A percentile compares a stretch with the other conserved stretches of the same genome.
phyloP scores from a whole-genome alignment of 2,888 invertebrate species.

The Synergus laeviventris region DNA sequence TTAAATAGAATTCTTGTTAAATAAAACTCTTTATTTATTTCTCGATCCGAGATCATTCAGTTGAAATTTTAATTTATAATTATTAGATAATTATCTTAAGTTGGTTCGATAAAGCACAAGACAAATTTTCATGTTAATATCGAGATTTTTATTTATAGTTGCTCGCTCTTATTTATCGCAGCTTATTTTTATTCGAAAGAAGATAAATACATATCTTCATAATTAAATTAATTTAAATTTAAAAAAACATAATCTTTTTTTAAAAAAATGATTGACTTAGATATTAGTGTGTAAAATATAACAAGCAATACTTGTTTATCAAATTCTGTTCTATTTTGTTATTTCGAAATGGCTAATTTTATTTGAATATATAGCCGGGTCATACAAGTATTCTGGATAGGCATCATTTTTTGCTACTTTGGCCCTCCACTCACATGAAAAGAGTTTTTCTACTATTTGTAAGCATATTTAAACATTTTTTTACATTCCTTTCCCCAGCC shows the following conservation, averaged over 20 bases:
- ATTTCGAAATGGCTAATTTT: too few species aligned
- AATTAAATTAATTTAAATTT: too few species aligned
- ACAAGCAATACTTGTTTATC: too few species aligned
- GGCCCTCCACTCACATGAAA: too few species aligned
- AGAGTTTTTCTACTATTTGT: too few species aligned
- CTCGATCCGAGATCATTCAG: not conserved
- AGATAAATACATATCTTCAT: not conserved
- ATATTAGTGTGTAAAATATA: not conserved
- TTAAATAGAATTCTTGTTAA: slow-evolving; percentile 60
- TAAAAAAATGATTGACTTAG: not conserved
- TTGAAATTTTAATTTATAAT: not conserved
- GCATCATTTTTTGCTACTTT: too few species aligned
- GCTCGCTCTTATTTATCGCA: not conserved
- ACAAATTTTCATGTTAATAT: not conserved
- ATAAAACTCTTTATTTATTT: not conserved
- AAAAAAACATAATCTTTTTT: not conserved
- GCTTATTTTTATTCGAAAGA: not conserved
- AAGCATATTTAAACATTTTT: too few species aligned
- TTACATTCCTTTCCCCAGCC: too few species aligned
- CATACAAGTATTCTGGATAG: too few species aligned
- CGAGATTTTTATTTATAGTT: not conserved
- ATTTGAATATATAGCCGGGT: too few species aligned
- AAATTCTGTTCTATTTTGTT: too few species aligned
- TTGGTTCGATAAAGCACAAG: not conserved
- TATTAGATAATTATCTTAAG: not conserved